phyloP scores from a whole-genome alignment of 2,888 invertebrate species.

The Muschampia plurimacula region DNA sequence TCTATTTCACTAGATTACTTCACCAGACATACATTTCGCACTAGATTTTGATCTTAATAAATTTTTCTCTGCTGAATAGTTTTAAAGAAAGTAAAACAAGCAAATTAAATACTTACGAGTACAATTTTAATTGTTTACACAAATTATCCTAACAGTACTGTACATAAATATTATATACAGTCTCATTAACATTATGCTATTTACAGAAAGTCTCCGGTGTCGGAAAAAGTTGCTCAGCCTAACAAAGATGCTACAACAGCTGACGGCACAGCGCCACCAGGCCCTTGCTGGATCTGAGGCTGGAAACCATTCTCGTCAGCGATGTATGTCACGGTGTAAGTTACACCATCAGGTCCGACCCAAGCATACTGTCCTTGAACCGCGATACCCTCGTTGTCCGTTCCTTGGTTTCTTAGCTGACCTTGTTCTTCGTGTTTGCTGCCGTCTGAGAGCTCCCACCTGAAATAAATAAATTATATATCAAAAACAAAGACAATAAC shows the following conservation, averaged over 20 bases:
- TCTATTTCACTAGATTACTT: no score
- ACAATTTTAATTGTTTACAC: constrained; percentile 21
- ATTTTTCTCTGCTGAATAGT: background rate
- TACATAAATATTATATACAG: constrained; percentile 83
- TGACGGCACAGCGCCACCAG: constrained; percentile 68
- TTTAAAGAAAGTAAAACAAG: background rate
- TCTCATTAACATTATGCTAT: constrained; percentile 49
- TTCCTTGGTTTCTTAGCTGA: constrained; percentile 82
- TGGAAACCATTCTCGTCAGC: constrained; percentile 84
- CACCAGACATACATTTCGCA: no score
- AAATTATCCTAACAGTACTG: constrained; percentile 54
- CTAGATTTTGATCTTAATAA: background rate
- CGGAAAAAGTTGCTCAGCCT: constrained; percentile 56
- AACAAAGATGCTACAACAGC: constrained; percentile 71
- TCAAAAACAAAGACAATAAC: background rate
- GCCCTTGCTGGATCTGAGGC: constrained; percentile 75
- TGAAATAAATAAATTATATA: constrained; percentile 48
- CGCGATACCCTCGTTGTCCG: constrained; percentile 83
- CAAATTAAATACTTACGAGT: constrained; percentile 12
- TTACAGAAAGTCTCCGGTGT: constrained; percentile 43
- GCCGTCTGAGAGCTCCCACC: constrained; percentile 86
- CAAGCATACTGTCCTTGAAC: constrained; percentile 86
- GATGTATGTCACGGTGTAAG: constrained; percentile 86
- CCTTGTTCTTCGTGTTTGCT: constrained; percentile 85
- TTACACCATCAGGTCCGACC: constrained; percentile 84